Evolutionary conservation across 2,113 vertebrate species (phyloP).

Genomic region (Acinonyx jubatus): DNA sequence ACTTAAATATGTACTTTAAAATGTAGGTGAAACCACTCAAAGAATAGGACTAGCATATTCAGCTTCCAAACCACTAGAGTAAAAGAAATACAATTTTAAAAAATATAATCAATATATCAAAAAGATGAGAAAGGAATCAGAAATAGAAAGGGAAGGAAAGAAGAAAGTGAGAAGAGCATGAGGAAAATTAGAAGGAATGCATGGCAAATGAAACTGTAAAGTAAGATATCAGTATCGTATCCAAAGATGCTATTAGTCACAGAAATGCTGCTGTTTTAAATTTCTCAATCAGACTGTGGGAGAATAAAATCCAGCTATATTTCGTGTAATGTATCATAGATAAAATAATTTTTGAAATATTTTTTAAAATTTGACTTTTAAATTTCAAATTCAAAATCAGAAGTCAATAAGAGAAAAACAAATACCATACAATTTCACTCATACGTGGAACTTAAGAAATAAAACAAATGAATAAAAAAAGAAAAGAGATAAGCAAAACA

Average conservation of each 20-base stretch:
- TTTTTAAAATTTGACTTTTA: not conserved
- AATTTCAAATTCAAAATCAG: not conserved
- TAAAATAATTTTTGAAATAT: not conserved
- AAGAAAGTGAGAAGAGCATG: not conserved
- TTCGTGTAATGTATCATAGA: not conserved
- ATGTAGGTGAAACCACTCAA: not conserved
- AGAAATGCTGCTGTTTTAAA: not conserved
- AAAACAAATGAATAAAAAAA: not conserved
- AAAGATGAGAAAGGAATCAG: not conserved
- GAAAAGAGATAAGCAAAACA: not conserved
- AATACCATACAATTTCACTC: not conserved
- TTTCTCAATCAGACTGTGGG: not conserved
- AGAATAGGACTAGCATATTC: not conserved
- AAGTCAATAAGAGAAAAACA: not conserved
- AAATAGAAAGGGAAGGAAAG: not conserved
- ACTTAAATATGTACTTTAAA: not conserved
- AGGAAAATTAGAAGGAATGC: not conserved
- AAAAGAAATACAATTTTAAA: not conserved
- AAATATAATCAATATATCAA: not conserved
- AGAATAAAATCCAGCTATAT: conserved; percentile 15
- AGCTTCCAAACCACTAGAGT: not conserved
- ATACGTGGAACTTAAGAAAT: not conserved
- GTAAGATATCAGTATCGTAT: not conserved
- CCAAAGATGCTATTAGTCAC: not conserved
- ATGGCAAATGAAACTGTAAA: not conserved